Evolutionary conservation across 2,113 vertebrate genomes (phyloP).

Genomic region (Hyperopisus bebe): DNA sequence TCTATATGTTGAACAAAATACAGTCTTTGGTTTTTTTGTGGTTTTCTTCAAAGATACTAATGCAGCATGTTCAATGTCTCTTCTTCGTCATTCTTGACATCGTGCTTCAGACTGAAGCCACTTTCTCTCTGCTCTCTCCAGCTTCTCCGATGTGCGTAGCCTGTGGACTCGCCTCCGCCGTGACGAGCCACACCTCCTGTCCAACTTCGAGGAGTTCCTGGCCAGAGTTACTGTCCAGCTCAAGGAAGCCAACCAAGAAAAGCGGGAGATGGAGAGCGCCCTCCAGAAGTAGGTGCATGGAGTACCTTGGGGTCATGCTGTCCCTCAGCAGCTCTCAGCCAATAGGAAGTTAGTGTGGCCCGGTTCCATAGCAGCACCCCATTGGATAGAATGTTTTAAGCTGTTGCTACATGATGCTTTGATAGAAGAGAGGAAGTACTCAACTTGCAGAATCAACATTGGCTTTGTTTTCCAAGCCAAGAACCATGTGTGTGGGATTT

Average conservation of each 20-base stretch:
- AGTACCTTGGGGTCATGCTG: not conserved
- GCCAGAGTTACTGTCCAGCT: slow-evolving; percentile 76
- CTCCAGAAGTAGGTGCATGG: slow-evolving; percentile 64
- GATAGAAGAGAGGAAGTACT: not conserved
- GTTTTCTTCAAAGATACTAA: not conserved
- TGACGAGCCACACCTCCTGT: slow-evolving; percentile 74
- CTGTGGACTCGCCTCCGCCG: slow-evolving; percentile 77
- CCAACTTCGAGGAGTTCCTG: slow-evolving; percentile 83
- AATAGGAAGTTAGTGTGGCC: not conserved
- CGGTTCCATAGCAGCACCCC: not conserved
- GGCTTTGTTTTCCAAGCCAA: not conserved
- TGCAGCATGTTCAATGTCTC: not conserved
- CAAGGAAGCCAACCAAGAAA: slow-evolving; percentile 78
- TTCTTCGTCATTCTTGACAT: not conserved
- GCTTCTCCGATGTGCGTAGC: slow-evolving; percentile 67
- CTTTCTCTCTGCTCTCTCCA: slow-evolving; percentile 32
- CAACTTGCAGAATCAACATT: not conserved
- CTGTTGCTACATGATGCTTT: not conserved
- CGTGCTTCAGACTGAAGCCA: not conserved
- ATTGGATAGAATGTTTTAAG: not conserved
- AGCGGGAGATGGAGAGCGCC: slow-evolving; percentile 71
- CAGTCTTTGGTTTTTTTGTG: not conserved
- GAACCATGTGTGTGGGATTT: not conserved
- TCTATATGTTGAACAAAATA: not conserved
- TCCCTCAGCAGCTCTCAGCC: not conserved